Evolutionary conservation across 1,140 invertebrate species (phyloP).

Genomic region (Leucophenga varia): DNA sequence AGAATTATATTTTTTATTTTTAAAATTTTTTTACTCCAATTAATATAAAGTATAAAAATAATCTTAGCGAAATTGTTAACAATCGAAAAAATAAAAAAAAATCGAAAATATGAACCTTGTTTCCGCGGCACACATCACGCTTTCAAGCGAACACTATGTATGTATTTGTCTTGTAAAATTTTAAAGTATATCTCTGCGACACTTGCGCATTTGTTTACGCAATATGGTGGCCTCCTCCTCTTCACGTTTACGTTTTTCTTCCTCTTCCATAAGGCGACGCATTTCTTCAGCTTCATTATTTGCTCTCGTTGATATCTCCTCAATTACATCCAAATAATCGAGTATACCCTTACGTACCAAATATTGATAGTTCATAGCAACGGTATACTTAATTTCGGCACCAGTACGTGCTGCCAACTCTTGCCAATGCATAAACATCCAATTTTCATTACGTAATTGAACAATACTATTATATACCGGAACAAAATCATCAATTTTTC

Average conservation of each 20-base stretch:
- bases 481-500: slow-evolving; percentile 31
- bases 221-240: slow-evolving; percentile 32
- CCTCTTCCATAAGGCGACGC: slow-evolving; percentile 30
- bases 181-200: slow-evolving; percentile 44
- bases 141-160: too few species aligned
- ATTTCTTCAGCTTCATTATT: slow-evolving; percentile 42
- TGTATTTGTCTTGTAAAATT: too few species aligned
- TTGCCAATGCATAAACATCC: slow-evolving; percentile 46
- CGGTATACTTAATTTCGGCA: slow-evolving; percentile 37
- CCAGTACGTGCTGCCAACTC: slow-evolving; percentile 32
- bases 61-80: too few species aligned
- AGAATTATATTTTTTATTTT: too few species aligned
- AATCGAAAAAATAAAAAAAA: too few species aligned
- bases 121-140: too few species aligned
- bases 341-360: slow-evolving; percentile 44
- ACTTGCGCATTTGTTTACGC: slow-evolving; percentile 46
- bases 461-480: slow-evolving; percentile 37
- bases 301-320: slow-evolving; percentile 36
- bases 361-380: slow-evolving; percentile 41
- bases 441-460: slow-evolving; percentile 49
- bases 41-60: too few species aligned
- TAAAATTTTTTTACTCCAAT: too few species aligned
- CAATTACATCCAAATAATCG: slow-evolving; percentile 31
- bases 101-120: too few species aligned
- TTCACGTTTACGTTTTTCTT: slow-evolving; percentile 36